phyloP scores from a whole-genome alignment of 2,797 vertebrate genomes.

The Threskiornis aethiopicus region DNA sequence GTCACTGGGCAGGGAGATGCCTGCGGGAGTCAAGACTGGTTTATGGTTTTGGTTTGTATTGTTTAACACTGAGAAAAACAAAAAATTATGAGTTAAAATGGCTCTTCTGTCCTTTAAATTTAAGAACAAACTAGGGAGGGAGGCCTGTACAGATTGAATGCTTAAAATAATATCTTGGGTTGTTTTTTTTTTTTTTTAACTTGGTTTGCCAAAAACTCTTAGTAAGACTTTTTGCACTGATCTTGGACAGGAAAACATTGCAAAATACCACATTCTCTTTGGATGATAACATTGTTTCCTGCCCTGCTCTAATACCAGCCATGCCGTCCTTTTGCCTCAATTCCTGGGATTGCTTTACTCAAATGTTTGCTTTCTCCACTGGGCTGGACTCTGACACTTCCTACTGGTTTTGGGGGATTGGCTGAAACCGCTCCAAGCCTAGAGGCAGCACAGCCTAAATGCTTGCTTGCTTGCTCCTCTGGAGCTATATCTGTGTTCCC shows the following conservation, averaged over 20 bases:
- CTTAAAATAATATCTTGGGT: neutral
- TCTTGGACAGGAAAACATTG: slow-evolving; percentile 36
- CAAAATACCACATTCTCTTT: slow-evolving; percentile 44
- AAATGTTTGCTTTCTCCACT: neutral
- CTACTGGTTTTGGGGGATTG: neutral
- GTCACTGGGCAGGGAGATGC: neutral
- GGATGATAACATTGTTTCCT: slow-evolving; percentile 45
- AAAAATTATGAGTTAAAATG: neutral
- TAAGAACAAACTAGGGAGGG: neutral
- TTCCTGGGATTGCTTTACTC: slow-evolving; percentile 33
- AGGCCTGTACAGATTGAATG: neutral
- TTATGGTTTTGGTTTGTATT: neutral
- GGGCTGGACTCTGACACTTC: slow-evolving; percentile 1
- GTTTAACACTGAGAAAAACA: neutral
- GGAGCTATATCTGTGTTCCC: neutral
- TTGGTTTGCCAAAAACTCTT: slow-evolving; percentile 37
- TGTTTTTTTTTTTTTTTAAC: neutral
- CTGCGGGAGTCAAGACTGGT: neutral
- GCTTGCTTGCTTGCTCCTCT: neutral
- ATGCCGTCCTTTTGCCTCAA: neutral
- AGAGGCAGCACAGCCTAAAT: neutral
- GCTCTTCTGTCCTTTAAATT: neutral
- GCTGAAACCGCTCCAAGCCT: neutral
- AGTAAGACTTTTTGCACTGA: neutral
- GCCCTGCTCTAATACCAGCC: neutral